Evolutionary conservation across 2,797 vertebrate genomes (phyloP).

Genomic region (Hippocampus kuda): DNA sequence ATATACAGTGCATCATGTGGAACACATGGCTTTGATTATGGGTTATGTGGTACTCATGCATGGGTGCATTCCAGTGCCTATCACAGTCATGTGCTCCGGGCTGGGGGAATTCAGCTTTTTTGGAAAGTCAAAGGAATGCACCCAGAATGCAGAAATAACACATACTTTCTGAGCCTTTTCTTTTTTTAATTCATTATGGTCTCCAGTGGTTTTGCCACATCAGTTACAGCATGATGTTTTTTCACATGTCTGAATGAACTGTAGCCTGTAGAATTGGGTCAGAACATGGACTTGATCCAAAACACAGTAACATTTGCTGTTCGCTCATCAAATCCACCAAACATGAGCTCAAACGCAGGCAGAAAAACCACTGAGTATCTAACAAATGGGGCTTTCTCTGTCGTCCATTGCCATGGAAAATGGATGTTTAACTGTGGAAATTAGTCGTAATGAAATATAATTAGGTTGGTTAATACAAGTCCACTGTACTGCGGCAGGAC

Average conservation of each 20-base stretch:
- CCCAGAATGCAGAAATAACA: constrained; percentile 35
- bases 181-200: constrained; percentile 10
- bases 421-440: constrained; percentile 51
- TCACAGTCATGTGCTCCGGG: constrained; percentile 29
- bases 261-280: constrained; percentile 27
- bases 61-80: constrained; percentile 27
- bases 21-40: constrained; percentile 46
- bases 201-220: constrained; percentile 33
- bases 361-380: constrained; percentile 42
- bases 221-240: constrained; percentile 34
- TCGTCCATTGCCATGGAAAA: constrained; percentile 50
- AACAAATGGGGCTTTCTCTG: constrained; percentile 55
- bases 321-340: constrained; percentile 46
- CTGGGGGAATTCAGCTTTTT: constrained; percentile 16
- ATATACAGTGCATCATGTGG: constrained; percentile 19
- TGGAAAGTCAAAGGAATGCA: constrained; percentile 32
- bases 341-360: constrained; percentile 44
- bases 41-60: constrained; percentile 24
- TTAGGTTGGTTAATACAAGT: constrained; percentile 38
- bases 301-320: constrained; percentile 35
- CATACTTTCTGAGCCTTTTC: constrained; percentile 17
- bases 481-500: constrained; percentile 18
- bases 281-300: constrained; percentile 43
- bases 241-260: constrained; percentile 33
- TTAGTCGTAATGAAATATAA: constrained; percentile 52